These are phyloP conservation scores for Oryzias melastigma DNA, from an alignment of 2,113 vertebrate species.

Conservation along the genomic window DNA sequence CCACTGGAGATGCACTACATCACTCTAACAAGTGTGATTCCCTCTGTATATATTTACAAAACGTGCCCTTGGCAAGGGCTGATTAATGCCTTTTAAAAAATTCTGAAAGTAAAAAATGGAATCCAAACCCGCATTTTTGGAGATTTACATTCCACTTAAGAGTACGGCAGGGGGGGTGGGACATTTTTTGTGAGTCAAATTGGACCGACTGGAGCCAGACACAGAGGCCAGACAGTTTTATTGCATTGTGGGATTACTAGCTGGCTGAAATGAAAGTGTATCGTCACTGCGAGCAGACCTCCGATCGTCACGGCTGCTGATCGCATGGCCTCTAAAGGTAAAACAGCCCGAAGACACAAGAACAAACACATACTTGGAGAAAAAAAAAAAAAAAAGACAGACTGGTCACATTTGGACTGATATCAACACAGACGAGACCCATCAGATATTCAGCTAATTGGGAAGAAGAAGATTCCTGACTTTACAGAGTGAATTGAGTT, in stretches of 20 bases:
- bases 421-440: constrained; percentile 41
- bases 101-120: background rate
- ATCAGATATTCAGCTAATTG: constrained; percentile 50
- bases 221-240: constrained; percentile 72
- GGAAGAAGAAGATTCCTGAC: constrained; percentile 23
- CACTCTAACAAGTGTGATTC: constrained; percentile 43
- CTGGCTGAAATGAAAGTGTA: constrained; percentile 71
- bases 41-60: constrained; percentile 40
- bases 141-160: constrained; percentile 63
- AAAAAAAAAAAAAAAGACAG: constrained; percentile 43
- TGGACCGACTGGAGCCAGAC: constrained; percentile 72
- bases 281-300: constrained; percentile 60
- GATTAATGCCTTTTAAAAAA: constrained; percentile 37
- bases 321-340: constrained; percentile 57
- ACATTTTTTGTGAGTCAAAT: constrained; percentile 63
- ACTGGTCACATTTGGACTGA: constrained; percentile 43
- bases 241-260: constrained; percentile 70
- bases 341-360: constrained; percentile 48
- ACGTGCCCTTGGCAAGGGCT: constrained; percentile 35
- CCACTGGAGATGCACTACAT: constrained; percentile 34
- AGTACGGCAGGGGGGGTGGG: constrained; percentile 27
- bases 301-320: constrained; percentile 48
- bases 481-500: constrained; percentile 25
- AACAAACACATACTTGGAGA: constrained; percentile 35
- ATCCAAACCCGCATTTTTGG: constrained; percentile 42